Evolutionary conservation across 2,888 invertebrate genomes (phyloP).

Genomic region (Sinhomidia bicolor): DNA sequence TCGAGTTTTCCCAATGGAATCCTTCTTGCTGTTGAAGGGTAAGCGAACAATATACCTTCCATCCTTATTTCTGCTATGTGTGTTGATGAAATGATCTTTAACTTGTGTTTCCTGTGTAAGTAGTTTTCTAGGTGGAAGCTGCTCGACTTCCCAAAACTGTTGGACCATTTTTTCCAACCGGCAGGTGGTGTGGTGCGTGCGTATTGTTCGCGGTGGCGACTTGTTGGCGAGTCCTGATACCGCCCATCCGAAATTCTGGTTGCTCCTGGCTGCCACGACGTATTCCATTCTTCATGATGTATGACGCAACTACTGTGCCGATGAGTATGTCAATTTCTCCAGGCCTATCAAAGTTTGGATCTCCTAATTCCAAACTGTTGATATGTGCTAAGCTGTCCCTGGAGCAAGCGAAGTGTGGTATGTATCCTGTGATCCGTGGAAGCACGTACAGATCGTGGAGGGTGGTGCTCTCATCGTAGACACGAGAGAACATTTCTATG

Average conservation of each 20-base stretch:
- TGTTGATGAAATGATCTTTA: slow-evolving; percentile 52
- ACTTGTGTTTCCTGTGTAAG: slow-evolving; percentile 48
- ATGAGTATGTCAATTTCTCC: slow-evolving; percentile 43
- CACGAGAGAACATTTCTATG: neutral
- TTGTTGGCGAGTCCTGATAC: slow-evolving; percentile 1
- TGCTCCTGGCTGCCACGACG: neutral
- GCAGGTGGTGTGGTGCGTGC: neutral
- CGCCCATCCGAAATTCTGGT: slow-evolving; percentile 56
- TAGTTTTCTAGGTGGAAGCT: neutral
- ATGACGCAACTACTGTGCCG: neutral
- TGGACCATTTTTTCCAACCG: neutral
- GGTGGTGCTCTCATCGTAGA: neutral
- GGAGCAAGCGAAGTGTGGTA: neutral
- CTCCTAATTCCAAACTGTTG: slow-evolving; percentile 2
- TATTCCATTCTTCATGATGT: slow-evolving; percentile 20
- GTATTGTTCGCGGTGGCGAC: neutral
- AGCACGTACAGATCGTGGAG: neutral
- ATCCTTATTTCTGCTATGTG: neutral
- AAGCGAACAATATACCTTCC: slow-evolving; percentile 35
- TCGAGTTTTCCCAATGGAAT: neutral
- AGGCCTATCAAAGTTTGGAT: slow-evolving; percentile 42
- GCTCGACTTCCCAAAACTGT: slow-evolving; percentile 36
- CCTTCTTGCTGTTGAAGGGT: slow-evolving; percentile 25
- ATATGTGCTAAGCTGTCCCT: neutral
- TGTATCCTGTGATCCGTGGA: neutral